Evolutionary conservation across 2,888 invertebrate genomes (phyloP).

Genomic region (Cancer borealis): DNA sequence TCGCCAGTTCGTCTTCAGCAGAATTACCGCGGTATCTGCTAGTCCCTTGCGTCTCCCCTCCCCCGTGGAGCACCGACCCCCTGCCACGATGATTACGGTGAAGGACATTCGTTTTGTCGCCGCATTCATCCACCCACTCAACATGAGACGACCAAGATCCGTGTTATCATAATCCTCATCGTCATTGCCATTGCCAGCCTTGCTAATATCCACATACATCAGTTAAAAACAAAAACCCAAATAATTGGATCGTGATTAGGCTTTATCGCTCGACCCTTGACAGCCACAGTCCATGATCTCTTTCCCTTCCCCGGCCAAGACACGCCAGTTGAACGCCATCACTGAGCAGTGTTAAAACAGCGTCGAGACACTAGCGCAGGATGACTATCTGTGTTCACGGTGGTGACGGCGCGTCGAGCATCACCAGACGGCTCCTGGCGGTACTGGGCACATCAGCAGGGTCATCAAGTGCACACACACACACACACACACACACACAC

Average conservation of each 20-base stretch:
- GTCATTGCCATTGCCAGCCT: neutral
- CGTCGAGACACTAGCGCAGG: neutral
- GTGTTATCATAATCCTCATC: neutral
- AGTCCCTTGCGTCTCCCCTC: neutral
- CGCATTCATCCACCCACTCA: neutral
- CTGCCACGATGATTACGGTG: neutral
- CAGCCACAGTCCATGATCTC: neutral
- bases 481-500: constrained; percentile 18
- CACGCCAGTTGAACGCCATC: neutral
- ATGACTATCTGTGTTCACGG: neutral
- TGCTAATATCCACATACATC: neutral
- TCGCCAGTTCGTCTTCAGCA: neutral
- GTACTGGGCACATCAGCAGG: neutral
- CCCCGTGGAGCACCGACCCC: neutral
- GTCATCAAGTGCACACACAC: neutral
- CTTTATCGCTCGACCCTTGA: neutral
- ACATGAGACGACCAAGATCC: neutral
- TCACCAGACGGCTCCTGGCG: neutral
- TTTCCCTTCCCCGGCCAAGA: neutral
- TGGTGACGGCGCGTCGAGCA: neutral
- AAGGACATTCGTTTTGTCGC: neutral
- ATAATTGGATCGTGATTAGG: neutral
- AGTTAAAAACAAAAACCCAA: neutral
- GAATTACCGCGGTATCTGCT: neutral
- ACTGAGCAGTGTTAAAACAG: neutral